phyloP scores from a whole-genome alignment of 2,113 vertebrate genomes.

The Peromyscus polionotus region DNA sequence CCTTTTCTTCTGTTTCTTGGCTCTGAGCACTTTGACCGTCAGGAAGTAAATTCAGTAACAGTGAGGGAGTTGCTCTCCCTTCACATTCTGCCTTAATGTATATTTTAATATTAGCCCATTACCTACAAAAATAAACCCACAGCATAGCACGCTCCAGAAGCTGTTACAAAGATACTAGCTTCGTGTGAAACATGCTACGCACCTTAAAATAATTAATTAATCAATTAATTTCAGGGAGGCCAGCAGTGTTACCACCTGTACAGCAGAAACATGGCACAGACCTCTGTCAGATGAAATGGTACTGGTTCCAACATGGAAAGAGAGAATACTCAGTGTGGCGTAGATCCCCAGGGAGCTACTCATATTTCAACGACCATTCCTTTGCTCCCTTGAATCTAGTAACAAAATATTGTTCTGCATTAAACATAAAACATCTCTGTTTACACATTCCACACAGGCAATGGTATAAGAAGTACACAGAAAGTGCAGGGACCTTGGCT shows the following conservation, averaged over 20 bases:
- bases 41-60: not conserved
- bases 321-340: not conserved
- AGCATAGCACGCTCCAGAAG: not conserved
- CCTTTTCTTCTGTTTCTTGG: not conserved
- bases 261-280: rapidly evolving
- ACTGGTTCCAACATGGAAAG: not conserved
- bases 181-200: not conserved
- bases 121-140: slow-evolving; percentile 40
- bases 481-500: not conserved
- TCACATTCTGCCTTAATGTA: not conserved
- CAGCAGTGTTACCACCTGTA: not conserved
- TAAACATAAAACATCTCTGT: not conserved
- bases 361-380: not conserved
- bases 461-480: not conserved
- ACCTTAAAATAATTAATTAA: not conserved
- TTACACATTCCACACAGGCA: not conserved
- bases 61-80: not conserved
- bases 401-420: slow-evolving; percentile 6
- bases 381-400: not conserved
- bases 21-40: not conserved
- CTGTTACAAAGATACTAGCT: not conserved
- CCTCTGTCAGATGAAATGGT: not conserved
- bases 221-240: not conserved
- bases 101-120: slow-evolving; percentile 40
- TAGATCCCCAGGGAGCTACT: not conserved